Percentiles rank a stretch among this genome's conserved stretches.
These are phyloP conservation scores for Arizona elegans DNA, from an alignment of 2,113 vertebrate genomes.

Conservation along the genomic window DNA sequence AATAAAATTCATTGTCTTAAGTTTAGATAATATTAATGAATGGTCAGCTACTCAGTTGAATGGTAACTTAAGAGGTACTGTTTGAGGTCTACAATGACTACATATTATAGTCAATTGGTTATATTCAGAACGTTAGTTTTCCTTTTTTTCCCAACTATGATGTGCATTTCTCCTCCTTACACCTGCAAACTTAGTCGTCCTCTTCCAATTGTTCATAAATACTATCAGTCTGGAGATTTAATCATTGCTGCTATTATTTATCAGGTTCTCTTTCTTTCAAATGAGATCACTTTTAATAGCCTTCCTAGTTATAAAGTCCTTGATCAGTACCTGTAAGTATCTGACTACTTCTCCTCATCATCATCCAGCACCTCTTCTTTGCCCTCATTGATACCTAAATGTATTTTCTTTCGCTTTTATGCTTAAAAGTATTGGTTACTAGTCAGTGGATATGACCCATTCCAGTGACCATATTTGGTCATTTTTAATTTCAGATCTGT, in stretches of 20 bases:
- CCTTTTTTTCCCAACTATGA: background rate
- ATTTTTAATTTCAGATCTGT: background rate
- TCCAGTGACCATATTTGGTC: background rate
- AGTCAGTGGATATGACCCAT: background rate
- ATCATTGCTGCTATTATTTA: background rate
- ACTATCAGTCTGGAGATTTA: background rate
- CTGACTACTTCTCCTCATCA: background rate
- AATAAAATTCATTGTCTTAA: background rate
- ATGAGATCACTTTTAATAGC: background rate
- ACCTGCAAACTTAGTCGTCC: background rate
- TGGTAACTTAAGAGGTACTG: too few relatives aligned
- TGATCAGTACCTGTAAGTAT: background rate
- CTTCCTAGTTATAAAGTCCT: background rate
- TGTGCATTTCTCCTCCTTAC: background rate
- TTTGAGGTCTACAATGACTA: too few relatives aligned
- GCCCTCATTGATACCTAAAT: background rate
- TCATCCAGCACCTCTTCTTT: background rate
- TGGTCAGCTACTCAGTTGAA: background rate
- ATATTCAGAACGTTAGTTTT: background rate
- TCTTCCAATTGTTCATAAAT: background rate
- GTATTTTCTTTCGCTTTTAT: background rate
- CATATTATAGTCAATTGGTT: background rate
- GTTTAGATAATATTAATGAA: background rate
- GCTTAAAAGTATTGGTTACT: background rate
- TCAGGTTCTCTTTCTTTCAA: background rate